Conservation (phyloP, 2,797 vertebrate species). For the Chaenodraco wilsoni region DNA sequence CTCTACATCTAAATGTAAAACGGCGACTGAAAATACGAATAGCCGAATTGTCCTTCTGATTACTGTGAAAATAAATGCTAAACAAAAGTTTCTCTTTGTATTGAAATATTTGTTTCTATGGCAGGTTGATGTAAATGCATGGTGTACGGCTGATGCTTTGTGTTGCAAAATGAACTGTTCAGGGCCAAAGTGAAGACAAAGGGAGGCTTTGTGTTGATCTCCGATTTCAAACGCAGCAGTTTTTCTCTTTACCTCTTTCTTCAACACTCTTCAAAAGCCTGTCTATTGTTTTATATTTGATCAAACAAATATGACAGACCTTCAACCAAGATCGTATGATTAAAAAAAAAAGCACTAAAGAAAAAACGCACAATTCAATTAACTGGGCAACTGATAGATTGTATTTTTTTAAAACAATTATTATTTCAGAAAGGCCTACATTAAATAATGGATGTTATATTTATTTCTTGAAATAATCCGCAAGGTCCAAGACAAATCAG, state of each 20-base stretch:
- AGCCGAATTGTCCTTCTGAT: constrained; percentile 47
- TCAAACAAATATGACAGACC: background rate
- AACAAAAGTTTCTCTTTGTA: background rate
- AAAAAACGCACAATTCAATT: background rate
- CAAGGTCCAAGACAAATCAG: constrained; percentile 30
- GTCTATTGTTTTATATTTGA: background rate
- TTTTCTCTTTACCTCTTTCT: background rate
- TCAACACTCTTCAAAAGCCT: background rate
- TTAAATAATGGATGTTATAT: background rate
- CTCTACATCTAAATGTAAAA: constrained; percentile 36
- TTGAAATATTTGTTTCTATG: background rate
- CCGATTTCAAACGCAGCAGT: background rate
- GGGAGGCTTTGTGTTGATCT: constrained; percentile 25
- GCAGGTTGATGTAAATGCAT: background rate
- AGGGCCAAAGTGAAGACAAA: constrained; percentile 33
- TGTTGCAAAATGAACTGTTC: constrained; percentile 2
- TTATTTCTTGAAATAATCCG: background rate
- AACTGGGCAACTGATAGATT: background rate
- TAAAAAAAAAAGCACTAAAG: background rate
- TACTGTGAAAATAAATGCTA: constrained; percentile 64
- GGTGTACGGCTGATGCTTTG: background rate
- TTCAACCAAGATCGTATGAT: background rate
- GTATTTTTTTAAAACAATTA: background rate
- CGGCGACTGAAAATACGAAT: constrained; percentile 39
- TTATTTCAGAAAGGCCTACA: background rate